phyloP scores from a whole-genome alignment of 2,797 vertebrate genomes.

The Cossypha polioptera region DNA sequence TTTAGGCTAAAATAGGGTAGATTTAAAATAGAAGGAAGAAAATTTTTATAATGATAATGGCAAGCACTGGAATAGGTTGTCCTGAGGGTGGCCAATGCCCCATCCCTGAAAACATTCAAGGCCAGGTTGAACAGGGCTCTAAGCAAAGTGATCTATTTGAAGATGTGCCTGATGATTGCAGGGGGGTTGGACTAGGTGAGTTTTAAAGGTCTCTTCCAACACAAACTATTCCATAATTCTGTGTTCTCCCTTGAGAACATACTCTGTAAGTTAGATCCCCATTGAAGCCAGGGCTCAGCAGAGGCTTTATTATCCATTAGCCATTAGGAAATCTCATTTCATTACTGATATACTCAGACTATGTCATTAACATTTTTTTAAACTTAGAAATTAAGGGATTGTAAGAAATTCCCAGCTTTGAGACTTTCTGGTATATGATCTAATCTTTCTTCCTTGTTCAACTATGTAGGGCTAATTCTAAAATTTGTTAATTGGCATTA shows the following conservation, averaged over 20 bases:
- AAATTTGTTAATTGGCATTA: neutral
- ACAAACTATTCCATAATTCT: neutral
- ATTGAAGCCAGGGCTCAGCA: neutral
- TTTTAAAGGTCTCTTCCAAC: neutral
- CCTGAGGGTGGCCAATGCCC: neutral
- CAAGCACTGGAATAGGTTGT: neutral
- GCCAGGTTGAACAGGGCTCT: neutral
- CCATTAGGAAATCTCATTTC: neutral
- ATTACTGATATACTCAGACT: neutral
- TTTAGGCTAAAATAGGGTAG: neutral
- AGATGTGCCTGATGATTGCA: neutral
- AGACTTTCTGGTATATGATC: neutral
- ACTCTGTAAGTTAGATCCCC: neutral
- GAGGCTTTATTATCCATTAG: neutral
- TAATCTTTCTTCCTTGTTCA: neutral
- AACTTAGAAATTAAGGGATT: neutral
- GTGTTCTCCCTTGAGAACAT: neutral
- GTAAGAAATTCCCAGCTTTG: neutral
- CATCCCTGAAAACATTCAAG: neutral
- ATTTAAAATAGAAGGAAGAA: neutral
- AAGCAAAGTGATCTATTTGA: too few relatives aligned
- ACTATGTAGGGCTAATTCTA: neutral
- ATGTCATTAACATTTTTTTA: neutral
- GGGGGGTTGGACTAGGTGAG: accelerated
- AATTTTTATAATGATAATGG: neutral